These are phyloP conservation scores for Ectropis crepuscularia DNA, from an alignment of 2,888 invertebrate genomes.

Conservation along the genomic window DNA sequence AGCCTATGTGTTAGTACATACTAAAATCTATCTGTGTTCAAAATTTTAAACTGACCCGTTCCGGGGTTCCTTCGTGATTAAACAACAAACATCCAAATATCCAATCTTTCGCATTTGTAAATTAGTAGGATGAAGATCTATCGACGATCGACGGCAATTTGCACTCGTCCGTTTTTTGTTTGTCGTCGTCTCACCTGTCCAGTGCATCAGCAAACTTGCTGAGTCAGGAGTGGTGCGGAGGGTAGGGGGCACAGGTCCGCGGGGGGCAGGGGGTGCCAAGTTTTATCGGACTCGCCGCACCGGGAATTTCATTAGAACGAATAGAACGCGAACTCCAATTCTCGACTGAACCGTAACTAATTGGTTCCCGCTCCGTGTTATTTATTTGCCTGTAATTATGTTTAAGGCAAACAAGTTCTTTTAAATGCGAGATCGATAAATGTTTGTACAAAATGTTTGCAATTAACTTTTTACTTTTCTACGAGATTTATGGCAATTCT, in stretches of 20 bases:
- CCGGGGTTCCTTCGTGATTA: too few species aligned
- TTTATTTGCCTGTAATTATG: slow-evolving; percentile 61
- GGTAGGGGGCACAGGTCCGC: not conserved
- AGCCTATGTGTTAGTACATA: too few species aligned
- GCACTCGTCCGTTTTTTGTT: not conserved
- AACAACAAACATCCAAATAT: too few species aligned
- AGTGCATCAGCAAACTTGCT: slow-evolving; percentile 17
- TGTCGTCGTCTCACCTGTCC: slow-evolving; percentile 13
- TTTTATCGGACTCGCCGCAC: slow-evolving; percentile 39
- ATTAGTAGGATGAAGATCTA: too few species aligned
- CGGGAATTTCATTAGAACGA: slow-evolving; percentile 66
- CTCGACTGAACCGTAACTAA: slow-evolving; percentile 59
- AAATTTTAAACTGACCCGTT: too few species aligned
- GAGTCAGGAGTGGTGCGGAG: slow-evolving; percentile 13
- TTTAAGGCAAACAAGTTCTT: slow-evolving; percentile 37
- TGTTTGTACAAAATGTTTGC: slow-evolving; percentile 17
- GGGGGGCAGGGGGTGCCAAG: slow-evolving; percentile 16
- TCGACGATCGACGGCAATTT: too few species aligned
- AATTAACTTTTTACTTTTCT: slow-evolving; percentile 9
- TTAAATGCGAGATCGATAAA: slow-evolving; percentile 33
- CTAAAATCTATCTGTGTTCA: too few species aligned
- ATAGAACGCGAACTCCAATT: slow-evolving; percentile 59
- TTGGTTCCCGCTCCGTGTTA: slow-evolving; percentile 58
- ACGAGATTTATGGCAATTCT: slow-evolving; percentile 28
- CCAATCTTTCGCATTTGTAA: too few species aligned